Conservation (phyloP, 2,797 vertebrate genomes). For the Girardinus metallicus region DNA sequence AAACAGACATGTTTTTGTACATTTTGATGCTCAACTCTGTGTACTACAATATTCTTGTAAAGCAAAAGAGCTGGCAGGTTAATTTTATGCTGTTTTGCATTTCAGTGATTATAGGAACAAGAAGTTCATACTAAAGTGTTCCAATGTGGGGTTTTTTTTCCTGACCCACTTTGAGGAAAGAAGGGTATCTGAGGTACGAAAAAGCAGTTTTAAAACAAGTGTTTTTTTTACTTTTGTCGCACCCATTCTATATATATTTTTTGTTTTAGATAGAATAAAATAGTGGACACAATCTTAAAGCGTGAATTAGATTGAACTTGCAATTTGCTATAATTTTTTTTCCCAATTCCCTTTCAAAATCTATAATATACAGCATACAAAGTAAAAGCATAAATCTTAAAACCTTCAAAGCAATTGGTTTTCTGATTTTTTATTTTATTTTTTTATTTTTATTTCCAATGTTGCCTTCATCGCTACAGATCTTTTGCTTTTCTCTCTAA, state of each 20-base stretch:
- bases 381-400: neutral
- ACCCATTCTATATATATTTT: neutral
- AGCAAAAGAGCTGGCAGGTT: neutral
- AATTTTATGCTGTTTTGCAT: neutral
- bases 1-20: conserved; percentile 15
- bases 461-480: neutral
- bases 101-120: neutral
- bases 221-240: conserved; percentile 10
- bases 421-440: neutral
- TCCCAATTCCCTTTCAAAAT: neutral
- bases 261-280: neutral
- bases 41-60: neutral
- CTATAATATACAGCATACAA: neutral
- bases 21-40: conserved; percentile 6
- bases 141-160: conserved; percentile 8
- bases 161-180: conserved; percentile 13
- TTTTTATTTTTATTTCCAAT: neutral
- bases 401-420: neutral
- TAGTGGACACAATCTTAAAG: neutral
- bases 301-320: neutral
- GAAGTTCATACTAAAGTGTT: conserved; percentile 36
- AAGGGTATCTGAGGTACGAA: conserved; percentile 34
- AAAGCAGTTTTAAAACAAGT: conserved; percentile 26
- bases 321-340: neutral
- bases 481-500: neutral